Evolutionary conservation across 37 sponge, comb jelly and placozoan species (phyloP), one percentile per base, ranked within the genome.

Genomic region (Beroe forskalii): DNA sequence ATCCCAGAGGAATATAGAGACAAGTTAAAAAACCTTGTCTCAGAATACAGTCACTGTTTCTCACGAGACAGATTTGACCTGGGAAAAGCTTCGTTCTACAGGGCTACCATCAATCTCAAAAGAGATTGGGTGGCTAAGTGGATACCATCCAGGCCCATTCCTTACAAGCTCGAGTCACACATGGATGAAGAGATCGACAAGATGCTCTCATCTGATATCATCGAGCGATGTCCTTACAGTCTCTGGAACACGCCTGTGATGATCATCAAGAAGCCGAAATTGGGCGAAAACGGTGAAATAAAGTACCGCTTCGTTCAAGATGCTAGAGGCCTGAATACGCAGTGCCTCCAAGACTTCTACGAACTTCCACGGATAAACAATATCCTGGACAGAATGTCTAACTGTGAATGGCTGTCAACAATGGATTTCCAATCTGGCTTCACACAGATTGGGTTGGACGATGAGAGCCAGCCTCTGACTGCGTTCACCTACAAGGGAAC

Each of bases 141-240:
- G 86, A 43, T 80, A 20, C 86, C 86, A 9, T 80, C 86, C 9
- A 35, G 86, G 30, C 86, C 86, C 24, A 37, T 80, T 12, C 27
- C 40, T 4, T 80, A 80, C 86, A 80, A 80, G 4, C 42, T 80
- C 12, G 55, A 80, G 28, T 0, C 23, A 14, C 55, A 42, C 2
- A 80, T 80, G 86, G 86, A 80, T 1, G 30, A 80, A 38, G 86
- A 80, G 86, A 44, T 80, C 25, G 55, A 80, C 38, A 80, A 27
- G 14, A 41, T 80, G 55, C n/a, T 80, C 40, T 23, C 28, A 44
- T 23, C 86, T 14, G 86, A 44, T 43, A 32, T 33, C 44, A 80
- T 80, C 22, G 40, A 35, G 22, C 24, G 28, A 80, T 80, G 86
- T 44, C 25, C 86, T 8, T 44, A 20, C 86, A 38, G 40, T 37